Conservation (phyloP, 2,797 vertebrate species). For the Falco berigora region DNA sequence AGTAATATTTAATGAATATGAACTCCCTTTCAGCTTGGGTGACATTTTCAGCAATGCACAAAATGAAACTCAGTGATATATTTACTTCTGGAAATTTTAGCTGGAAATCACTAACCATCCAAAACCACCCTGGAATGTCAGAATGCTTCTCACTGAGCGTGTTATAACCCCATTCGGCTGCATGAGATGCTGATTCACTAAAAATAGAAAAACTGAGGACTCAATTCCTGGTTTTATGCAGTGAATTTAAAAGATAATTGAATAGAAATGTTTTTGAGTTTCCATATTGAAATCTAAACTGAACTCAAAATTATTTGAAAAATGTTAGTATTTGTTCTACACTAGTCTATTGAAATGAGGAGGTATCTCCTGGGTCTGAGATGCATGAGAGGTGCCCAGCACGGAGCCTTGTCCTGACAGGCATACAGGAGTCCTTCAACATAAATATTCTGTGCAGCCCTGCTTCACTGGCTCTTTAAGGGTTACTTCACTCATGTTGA, state of each 20-base stretch:
- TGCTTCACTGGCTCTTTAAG: neutral
- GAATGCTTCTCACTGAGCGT: neutral
- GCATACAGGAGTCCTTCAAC: neutral
- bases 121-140: neutral
- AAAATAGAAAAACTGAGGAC: neutral
- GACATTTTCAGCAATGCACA: neutral
- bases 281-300: neutral
- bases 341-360: neutral
- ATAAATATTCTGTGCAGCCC: neutral
- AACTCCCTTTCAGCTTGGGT: neutral
- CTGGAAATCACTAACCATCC: neutral
- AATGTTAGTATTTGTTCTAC: neutral
- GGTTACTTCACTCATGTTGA: constrained; percentile 12
- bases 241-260: neutral
- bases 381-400: neutral
- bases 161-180: neutral
- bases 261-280: neutral
- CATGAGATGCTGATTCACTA: neutral
- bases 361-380: neutral
- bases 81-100: neutral
- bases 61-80: neutral
- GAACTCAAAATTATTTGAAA: neutral
- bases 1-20: neutral
- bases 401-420: neutral
- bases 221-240: neutral